Percentiles rank a stretch among this genome's conserved stretches.
phyloP scores from a whole-genome alignment of 1,140 invertebrate genomes.

The Aricia agestis region DNA sequence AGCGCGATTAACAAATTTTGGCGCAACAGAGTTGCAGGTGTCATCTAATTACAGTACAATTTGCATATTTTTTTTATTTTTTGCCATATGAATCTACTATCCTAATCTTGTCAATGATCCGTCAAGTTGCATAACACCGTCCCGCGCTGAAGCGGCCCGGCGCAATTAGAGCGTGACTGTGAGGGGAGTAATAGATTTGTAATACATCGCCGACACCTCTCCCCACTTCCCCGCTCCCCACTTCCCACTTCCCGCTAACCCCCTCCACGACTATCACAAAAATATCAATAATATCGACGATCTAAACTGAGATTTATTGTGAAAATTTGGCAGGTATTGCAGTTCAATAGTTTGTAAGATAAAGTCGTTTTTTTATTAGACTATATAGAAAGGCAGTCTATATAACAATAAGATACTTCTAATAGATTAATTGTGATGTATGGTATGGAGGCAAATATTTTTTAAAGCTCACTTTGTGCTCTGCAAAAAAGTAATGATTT shows the following conservation, averaged over 20 bases:
- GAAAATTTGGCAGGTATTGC: not conserved
- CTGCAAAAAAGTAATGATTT: no score
- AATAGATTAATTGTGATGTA: no score
- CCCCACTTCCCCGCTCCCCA: not conserved
- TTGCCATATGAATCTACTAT: not conserved
- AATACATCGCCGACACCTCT: constrained; percentile 24
- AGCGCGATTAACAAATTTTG: no score
- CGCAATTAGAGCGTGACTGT: constrained; percentile 48
- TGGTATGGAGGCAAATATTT: no score
- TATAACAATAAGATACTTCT: no score
- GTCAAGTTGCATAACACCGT: constrained; percentile 25
- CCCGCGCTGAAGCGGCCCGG: constrained; percentile 33
- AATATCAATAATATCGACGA: constrained; percentile 4
- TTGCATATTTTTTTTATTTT: not conserved
- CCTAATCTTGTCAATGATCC: constrained; percentile 1
- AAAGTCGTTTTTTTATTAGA: no score
- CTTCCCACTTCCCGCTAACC: not conserved
- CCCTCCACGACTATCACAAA: constrained; percentile 1
- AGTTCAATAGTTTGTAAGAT: not conserved
- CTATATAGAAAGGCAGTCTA: no score
- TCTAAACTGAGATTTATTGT: not conserved
- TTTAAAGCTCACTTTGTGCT: no score
- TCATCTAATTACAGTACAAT: no score
- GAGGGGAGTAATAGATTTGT: constrained; percentile 31
- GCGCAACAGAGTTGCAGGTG: no score